phyloP scores from a whole-genome alignment of 2,888 invertebrate species.

The Drosophila anceps region DNA sequence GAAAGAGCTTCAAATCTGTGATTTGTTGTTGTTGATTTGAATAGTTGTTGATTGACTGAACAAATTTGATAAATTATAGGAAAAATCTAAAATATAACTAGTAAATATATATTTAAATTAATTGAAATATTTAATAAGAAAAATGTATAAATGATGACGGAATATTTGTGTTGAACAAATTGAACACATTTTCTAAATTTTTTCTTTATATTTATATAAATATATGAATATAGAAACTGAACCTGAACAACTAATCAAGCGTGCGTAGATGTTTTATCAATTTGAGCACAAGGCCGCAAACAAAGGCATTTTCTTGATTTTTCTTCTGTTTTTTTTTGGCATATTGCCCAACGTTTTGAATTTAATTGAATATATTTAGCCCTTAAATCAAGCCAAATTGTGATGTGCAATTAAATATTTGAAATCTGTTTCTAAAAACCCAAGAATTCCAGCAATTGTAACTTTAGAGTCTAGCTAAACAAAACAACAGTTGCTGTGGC shows the following conservation, averaged over 20 bases:
- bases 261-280: conserved; percentile 41
- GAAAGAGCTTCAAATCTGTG: background rate
- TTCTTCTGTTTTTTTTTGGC: conserved; percentile 13
- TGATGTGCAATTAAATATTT: conserved; percentile 10
- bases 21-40: background rate
- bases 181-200: background rate
- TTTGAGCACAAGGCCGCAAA: conserved; percentile 50
- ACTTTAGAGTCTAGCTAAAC: conserved; percentile 26
- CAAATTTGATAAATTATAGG: background rate
- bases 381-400: conserved; percentile 19
- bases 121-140: background rate
- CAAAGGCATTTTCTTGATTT: conserved; percentile 15
- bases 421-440: background rate
- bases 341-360: conserved; percentile 23
- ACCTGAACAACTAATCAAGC: conserved; percentile 41
- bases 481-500: conserved; percentile 22
- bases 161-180: background rate
- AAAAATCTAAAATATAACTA: background rate
- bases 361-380: conserved; percentile 6
- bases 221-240: background rate
- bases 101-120: too few relatives aligned
- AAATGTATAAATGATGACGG: background rate
- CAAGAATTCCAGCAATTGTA: conserved; percentile 28
- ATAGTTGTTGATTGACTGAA: background rate
- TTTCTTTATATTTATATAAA: background rate